A percentile compares a stretch with the other conserved stretches of the same genome.
Conservation (phyloP, 2,888 invertebrate genomes). For the Andrena praecox region DNA sequence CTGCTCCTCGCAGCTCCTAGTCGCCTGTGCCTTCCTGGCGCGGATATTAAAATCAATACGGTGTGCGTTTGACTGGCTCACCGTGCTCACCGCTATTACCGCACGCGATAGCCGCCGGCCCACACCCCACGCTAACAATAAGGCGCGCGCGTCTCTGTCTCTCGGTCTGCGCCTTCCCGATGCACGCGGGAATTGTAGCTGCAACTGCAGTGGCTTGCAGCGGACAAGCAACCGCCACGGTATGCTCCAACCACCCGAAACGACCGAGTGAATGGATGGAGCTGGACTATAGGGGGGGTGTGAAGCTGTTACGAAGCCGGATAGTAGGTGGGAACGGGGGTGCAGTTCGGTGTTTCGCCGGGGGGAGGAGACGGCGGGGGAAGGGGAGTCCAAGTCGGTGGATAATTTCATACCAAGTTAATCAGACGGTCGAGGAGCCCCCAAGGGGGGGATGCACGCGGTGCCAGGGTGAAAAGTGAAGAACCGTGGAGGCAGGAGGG, state of each 20-base stretch:
- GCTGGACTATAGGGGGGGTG: constrained; percentile 39
- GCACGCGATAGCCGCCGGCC: constrained; percentile 54
- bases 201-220: constrained; percentile 62
- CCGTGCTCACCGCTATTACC: constrained; percentile 71
- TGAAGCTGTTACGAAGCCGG: constrained; percentile 53
- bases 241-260: constrained; percentile 43
- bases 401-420: constrained; percentile 78
- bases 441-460: constrained; percentile 54
- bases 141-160: constrained; percentile 26
- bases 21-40: constrained; percentile 29
- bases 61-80: constrained; percentile 78
- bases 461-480: constrained; percentile 39
- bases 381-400: constrained; percentile 26
- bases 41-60: constrained; percentile 79
- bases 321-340: constrained; percentile 4
- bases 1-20: constrained; percentile 21
- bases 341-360: constrained; percentile 19
- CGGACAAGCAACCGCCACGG: constrained; percentile 61
- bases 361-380: neutral
- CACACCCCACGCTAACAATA: constrained; percentile 6
- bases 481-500: neutral
- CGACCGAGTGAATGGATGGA: constrained; percentile 50
- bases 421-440: constrained; percentile 73
- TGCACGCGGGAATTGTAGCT: constrained; percentile 65
- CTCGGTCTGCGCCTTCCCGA: constrained; percentile 39